Base-by-base conservation (phyloP, 2,113 vertebrate genomes). In the Zingel zingel region DNA sequence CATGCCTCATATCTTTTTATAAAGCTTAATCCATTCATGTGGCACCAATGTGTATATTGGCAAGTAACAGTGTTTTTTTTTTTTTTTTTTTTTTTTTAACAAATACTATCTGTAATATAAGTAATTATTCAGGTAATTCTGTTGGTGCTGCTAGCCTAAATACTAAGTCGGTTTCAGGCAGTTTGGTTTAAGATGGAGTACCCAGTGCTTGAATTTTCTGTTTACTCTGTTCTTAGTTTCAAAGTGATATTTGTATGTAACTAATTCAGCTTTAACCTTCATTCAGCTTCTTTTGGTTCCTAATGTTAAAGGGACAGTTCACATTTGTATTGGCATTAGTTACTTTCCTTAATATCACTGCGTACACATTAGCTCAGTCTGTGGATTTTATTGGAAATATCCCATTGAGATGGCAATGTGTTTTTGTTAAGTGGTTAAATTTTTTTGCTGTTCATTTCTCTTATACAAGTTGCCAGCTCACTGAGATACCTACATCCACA, bases 61-160 rank as follows among this genome's bases (percentile, higher is more conserved):
- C 64, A 70, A 61, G 47, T 70, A 21, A 53, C 23, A 65, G 39
- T 58, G 27, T 83, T 83, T 78, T 33, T 5, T 30, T 33, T 33
- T 33, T 33, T 33, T 30, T 30, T 30, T 30, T 30, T 30, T 30
- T 30, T 30, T 30, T 30, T 30, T 30, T 30, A 25, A 66, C 56
- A 76, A 71, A 77, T 54, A 27, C 33, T 70, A 33, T 68, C 57
- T 6, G 1, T 47, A 77, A 61, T 39, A 53, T 19, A 3, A 33
- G 6, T 71, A 21, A 53, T 85, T 56, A 69, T 84, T 84, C 82
- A 71, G 82, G 86, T 85, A 11, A 61, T 51, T 66, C 59, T 81
- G 15, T 62, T 74, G 57, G 70, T 84, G 77, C 78, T 81, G 16
- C 65, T 45, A 53, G 39, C 21, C 36, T 62, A 57, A 79, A 50